A percentile compares a stretch with the other conserved stretches of the same genome.
phyloP scores from a whole-genome alignment of 1,140 invertebrate species.

The Drosophila oshimai region DNA sequence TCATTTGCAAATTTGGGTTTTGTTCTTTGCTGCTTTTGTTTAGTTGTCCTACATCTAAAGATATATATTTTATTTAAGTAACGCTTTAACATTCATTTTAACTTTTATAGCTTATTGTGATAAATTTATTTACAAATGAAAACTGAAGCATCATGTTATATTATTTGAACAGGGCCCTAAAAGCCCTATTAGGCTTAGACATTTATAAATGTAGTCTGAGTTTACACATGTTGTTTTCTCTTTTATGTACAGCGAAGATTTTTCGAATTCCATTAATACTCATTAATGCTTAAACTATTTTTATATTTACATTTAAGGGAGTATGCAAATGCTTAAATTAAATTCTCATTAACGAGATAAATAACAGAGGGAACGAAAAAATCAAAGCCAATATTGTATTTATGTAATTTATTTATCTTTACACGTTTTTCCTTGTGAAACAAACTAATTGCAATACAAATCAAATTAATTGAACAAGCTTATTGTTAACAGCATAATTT shows the following conservation, averaged over 20 bases:
- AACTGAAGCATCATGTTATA: conserved; percentile 4
- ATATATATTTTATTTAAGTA: conserved; percentile 51
- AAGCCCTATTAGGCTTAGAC: neutral
- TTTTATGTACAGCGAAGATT: conserved; percentile 43
- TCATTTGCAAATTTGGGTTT: conserved; percentile 38
- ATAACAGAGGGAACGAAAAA: neutral
- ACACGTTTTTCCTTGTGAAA: conserved; percentile 4
- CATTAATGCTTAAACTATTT: neutral
- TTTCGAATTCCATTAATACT: conserved; percentile 15
- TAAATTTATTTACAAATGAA: conserved; percentile 55
- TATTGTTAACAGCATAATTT: conserved; percentile 11
- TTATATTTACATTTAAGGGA: conserved; percentile 40
- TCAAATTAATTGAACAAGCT: conserved; percentile 28
- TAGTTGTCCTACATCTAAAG: conserved; percentile 36
- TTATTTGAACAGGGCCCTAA: neutral
- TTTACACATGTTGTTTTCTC: conserved; percentile 10
- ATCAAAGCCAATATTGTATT: neutral
- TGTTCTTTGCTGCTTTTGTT: conserved; percentile 1
- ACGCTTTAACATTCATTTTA: conserved; percentile 63
- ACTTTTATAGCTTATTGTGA: conserved; percentile 35
- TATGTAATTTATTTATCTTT: neutral
- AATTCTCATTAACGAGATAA: neutral
- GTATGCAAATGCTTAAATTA: neutral
- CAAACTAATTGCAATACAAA: conserved; percentile 9
- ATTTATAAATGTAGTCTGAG: conserved; percentile 11